A percentile compares a stretch with the other conserved stretches of the same genome.
These are phyloP conservation scores for Cotesia chilonis DNA, from an alignment of 1,140 invertebrate genomes.

Conservation along the genomic window DNA sequence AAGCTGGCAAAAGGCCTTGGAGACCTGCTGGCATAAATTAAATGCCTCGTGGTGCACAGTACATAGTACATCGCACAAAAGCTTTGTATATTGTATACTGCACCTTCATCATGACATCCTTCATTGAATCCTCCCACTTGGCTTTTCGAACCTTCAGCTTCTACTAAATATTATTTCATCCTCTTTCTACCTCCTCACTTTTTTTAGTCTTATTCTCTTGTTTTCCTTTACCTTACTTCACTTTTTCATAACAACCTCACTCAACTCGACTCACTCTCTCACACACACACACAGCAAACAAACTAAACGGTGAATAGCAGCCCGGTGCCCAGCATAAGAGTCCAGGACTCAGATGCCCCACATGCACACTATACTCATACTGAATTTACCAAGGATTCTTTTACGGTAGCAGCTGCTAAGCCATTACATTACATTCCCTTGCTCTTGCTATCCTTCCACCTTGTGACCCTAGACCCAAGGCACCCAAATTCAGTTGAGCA, in stretches of 20 bases:
- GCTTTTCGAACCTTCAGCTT: conserved; percentile 9
- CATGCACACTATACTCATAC: background rate
- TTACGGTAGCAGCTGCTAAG: conserved; percentile 39
- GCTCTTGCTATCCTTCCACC: background rate
- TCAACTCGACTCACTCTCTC: no score
- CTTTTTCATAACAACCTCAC: no score
- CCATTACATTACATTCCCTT: background rate
- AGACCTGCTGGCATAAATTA: conserved; percentile 28
- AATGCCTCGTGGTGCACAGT: background rate
- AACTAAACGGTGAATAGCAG: no score
- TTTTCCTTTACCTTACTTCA: background rate
- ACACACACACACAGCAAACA: no score
- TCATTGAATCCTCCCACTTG: conserved; percentile 8
- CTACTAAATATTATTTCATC: background rate
- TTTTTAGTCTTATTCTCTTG: conserved; percentile 25
- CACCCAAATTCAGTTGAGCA: conserved; percentile 48
- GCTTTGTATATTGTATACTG: no score
- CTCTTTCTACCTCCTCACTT: background rate
- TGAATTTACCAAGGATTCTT: conserved; percentile 36
- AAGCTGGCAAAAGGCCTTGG: background rate
- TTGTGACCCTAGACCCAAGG: background rate
- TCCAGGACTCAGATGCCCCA: no score
- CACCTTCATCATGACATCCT: background rate
- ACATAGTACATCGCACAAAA: background rate
- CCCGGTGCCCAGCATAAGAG: no score